Evolutionary conservation across 2,113 vertebrate genomes (phyloP).

Genomic region (Empidonax alnorum): DNA sequence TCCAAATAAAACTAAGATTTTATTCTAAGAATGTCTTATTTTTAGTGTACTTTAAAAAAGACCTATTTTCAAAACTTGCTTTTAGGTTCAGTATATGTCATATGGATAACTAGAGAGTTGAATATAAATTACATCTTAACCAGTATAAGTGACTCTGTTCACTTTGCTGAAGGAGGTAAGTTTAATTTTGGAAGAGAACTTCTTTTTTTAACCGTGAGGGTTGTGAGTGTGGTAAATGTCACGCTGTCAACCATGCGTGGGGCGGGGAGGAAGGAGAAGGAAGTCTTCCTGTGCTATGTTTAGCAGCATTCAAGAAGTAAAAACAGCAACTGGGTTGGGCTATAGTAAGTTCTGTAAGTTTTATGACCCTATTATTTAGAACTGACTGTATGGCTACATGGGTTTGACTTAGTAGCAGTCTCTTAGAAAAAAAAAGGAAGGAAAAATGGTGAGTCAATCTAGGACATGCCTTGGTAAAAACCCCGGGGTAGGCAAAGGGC

Average conservation of each 20-base stretch:
- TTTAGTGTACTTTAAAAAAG: neutral
- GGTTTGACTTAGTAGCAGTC: neutral
- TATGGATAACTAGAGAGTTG: neutral
- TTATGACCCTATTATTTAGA: neutral
- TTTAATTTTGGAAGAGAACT: slow-evolving; percentile 26
- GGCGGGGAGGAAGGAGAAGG: neutral
- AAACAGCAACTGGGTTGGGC: neutral
- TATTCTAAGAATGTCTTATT: neutral
- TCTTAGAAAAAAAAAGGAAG: neutral
- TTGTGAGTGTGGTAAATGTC: neutral
- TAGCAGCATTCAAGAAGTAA: neutral
- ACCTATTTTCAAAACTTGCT: neutral
- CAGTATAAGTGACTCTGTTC: neutral
- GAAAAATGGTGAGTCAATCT: neutral
- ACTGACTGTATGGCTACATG: neutral
- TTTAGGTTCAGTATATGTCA: neutral
- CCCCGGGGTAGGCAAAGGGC: neutral
- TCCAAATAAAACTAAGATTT: neutral
- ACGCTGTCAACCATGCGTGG: neutral
- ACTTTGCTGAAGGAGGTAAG: neutral
- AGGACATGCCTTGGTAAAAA: neutral
- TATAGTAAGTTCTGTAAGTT: neutral
- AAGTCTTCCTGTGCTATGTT: neutral
- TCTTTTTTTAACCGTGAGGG: neutral
- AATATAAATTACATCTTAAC: neutral